Evolutionary conservation across 2,113 vertebrate genomes (phyloP), one percentile per base, ranked within the genome.

Genomic region (Bos indicus): DNA sequence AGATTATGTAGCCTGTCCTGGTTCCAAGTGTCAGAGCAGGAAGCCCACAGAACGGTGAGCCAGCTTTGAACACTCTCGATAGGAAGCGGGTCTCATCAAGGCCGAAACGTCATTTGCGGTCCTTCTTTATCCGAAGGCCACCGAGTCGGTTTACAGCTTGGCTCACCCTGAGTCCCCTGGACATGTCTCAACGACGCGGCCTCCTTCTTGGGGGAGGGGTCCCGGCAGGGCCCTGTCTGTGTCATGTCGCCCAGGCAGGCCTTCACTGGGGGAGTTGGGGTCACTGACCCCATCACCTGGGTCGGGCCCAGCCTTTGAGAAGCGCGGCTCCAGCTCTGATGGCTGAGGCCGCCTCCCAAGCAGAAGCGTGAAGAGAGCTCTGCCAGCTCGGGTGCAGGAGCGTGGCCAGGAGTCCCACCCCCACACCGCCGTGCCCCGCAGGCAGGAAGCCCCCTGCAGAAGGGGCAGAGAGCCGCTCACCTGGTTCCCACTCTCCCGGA

Each of bases 401-500:
- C 12, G 6, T 3, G 2, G 74, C 36, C 33, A 28, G 60, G 25
- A 5, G 30, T 3, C 16, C 40, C 15, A 26, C 59, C 51, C 19
- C n/a, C 16, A 30, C 25, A 2, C 23, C 57, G 71, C 64, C 5
- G 5, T 15, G 40, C 17, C 81, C 57, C 4, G 3, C 52, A 64
- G 23, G 16, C 56, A 36, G 14, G 40, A 56, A 54, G 28, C 16
- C 25, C 86, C 40, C 62, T 4, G 46, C 33, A 23, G 62, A 14
- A 57, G n/a, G 13, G n/a, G 2, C 1, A 0, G 6, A 5, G 51
- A 56, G 82, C 80, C 15, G 12, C 23, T 98, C 94, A 99, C 99
- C 99, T 99, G 97, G 90, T 99, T 99, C 92, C 99, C 98, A 1
- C 99, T 99, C 92, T 97, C 98, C 26, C 98, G 92, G 67, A 99